Percentiles rank a stretch among this genome's conserved stretches.
Conservation (phyloP, 2,797 vertebrate genomes). For the Octomys mimax region DNA sequence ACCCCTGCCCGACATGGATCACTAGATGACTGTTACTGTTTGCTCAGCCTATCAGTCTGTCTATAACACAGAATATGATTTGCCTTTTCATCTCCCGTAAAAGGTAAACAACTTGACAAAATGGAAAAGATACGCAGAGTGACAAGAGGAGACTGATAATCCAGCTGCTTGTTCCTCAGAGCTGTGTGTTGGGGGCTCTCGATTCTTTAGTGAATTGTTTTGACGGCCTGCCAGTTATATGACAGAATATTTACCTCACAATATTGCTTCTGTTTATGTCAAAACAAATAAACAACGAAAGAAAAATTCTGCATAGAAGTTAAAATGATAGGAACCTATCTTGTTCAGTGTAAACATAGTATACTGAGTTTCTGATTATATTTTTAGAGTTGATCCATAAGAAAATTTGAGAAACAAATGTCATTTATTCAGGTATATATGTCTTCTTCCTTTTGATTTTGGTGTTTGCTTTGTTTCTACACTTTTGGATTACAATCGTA, state of each 20-base stretch:
- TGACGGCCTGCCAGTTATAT: constrained; percentile 68
- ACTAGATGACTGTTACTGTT: background rate
- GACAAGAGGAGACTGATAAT: background rate
- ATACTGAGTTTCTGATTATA: background rate
- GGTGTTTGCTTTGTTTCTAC: background rate
- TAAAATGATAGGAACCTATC: constrained; percentile 49
- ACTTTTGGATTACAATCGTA: background rate
- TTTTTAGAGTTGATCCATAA: background rate
- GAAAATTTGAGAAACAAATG: background rate
- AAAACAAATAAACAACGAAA: constrained; percentile 69
- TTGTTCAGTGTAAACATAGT: background rate
- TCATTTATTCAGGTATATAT: rapidly evolving
- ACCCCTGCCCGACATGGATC: background rate
- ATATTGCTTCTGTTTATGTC: constrained; percentile 62
- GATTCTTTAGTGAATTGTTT: background rate
- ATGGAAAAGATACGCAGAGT: background rate
- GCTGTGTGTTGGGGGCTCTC: background rate
- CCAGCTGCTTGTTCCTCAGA: background rate
- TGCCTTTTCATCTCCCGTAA: background rate
- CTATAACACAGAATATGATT: background rate
- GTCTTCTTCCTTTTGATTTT: background rate
- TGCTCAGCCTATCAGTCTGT: background rate
- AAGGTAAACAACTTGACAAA: background rate
- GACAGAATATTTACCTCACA: constrained; percentile 67
- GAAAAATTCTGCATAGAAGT: constrained; percentile 40